phyloP scores from a whole-genome alignment of 2,888 invertebrate species.

The Hirtodrosophila duncani region DNA sequence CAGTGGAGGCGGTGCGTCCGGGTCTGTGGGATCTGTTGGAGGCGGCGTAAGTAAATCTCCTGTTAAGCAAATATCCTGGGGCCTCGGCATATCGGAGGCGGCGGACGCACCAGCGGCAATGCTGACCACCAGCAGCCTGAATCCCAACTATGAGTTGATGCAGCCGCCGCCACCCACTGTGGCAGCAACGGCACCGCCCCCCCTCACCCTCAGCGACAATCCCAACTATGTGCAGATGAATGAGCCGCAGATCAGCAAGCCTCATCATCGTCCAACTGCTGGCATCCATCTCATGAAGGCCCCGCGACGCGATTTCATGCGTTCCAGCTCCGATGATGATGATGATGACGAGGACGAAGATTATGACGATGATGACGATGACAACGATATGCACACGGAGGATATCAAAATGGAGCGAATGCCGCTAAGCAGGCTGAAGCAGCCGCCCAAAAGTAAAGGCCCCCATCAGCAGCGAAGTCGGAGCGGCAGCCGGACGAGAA shows the following conservation, averaged over 20 bases:
- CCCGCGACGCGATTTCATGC: conserved; percentile 15
- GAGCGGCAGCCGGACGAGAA: conserved; percentile 53
- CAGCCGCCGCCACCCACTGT: conserved; percentile 30
- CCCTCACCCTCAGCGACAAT: conserved; percentile 34
- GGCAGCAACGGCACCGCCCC: neutral
- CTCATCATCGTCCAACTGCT: conserved; percentile 68
- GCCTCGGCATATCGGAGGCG: too few relatives aligned
- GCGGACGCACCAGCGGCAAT: conserved; percentile 22
- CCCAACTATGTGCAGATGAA: conserved; percentile 69
- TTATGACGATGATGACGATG: conserved; percentile 47
- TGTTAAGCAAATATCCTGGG: too few relatives aligned
- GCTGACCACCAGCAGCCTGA: conserved; percentile 53
- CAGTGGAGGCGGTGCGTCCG: conserved; percentile 29
- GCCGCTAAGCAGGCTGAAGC: conserved; percentile 54
- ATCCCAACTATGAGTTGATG: conserved; percentile 72
- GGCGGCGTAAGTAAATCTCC: too few relatives aligned
- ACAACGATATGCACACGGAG: conserved; percentile 51
- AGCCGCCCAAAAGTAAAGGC: conserved; percentile 24
- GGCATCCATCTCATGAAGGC: conserved; percentile 35
- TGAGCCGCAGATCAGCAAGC: conserved; percentile 47
- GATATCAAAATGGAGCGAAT: conserved; percentile 72
- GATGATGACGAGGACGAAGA: conserved; percentile 40
- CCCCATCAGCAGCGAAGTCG: conserved; percentile 47
- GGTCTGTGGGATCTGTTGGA: conserved; percentile 17
- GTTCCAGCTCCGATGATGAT: conserved; percentile 48